Percentiles rank a stretch among this genome's conserved stretches.
phyloP scores from a whole-genome alignment of 2,888 invertebrate genomes.

The Schrankia costaestrigalis region DNA sequence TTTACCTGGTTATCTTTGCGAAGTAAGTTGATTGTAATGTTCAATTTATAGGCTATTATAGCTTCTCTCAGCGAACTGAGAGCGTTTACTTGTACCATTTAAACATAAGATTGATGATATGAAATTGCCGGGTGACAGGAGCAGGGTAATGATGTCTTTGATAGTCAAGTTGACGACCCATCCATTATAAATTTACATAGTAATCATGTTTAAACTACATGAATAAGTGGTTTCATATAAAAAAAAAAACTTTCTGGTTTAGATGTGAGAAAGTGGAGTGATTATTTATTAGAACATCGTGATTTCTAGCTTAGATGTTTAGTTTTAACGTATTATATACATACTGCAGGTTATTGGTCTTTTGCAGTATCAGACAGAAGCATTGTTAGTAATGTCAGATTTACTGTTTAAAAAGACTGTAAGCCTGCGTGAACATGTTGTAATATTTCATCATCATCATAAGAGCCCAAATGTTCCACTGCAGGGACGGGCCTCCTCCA shows the following conservation, averaged over 20 bases:
- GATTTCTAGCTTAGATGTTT: slow-evolving; percentile 19
- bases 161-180: slow-evolving; percentile 54
- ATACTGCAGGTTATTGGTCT: no score
- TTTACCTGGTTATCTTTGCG: slow-evolving; percentile 11
- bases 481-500: no score
- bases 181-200: slow-evolving; percentile 67
- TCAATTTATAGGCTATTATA: slow-evolving; percentile 35
- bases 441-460: no score
- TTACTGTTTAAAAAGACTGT: no score
- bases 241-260: slow-evolving; percentile 19
- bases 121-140: slow-evolving; percentile 53
- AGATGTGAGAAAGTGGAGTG: slow-evolving; percentile 25
- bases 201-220: slow-evolving; percentile 40
- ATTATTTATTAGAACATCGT: slow-evolving; percentile 15
- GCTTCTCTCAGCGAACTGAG: slow-evolving; percentile 39
- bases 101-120: slow-evolving; percentile 62
- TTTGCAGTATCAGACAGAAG: no score
- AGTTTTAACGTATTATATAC: background rate
- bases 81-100: slow-evolving; percentile 66
- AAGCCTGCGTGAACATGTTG: no score
- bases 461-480: no score
- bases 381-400: no score
- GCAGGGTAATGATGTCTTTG: slow-evolving; percentile 50
- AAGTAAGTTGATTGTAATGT: slow-evolving; percentile 23
- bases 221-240: slow-evolving; percentile 30